phyloP scores from a whole-genome alignment of 2,888 invertebrate species.

The Drosophila neotestacea region DNA sequence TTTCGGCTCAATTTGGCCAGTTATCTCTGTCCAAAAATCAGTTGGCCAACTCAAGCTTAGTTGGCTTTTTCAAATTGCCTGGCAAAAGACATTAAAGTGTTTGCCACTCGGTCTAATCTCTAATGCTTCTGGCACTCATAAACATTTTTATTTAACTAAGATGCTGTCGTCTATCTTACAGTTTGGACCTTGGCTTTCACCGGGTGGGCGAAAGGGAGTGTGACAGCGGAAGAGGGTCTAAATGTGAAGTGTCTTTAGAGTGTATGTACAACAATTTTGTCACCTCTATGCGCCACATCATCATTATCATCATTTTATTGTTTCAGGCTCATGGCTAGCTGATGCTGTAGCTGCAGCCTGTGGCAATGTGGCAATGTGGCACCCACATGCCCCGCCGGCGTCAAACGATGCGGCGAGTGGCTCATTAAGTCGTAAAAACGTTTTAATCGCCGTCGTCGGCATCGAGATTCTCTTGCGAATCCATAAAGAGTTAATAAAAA shows the following conservation, averaged over 20 bases:
- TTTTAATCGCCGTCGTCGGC: constrained; percentile 68
- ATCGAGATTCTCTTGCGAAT: constrained; percentile 66
- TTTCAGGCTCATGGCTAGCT: constrained; percentile 35
- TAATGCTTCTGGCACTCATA: constrained; percentile 57
- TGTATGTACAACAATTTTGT: constrained; percentile 73
- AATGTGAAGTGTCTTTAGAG: constrained; percentile 25
- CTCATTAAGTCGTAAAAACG: constrained; percentile 79
- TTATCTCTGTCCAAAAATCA: constrained; percentile 16
- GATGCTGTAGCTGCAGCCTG: constrained; percentile 35
- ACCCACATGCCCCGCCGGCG: constrained; percentile 67
- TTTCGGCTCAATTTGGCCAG: constrained; percentile 19
- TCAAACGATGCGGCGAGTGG: constrained; percentile 67
- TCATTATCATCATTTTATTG: constrained; percentile 75
- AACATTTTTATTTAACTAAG: constrained; percentile 63
- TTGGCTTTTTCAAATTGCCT: constrained; percentile 49
- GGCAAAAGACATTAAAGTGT: constrained; percentile 51
- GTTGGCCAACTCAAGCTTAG: constrained; percentile 4
- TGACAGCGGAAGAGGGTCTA: constrained; percentile 12
- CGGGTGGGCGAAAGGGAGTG: background rate
- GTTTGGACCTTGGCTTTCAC: constrained; percentile 28
- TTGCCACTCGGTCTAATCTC: constrained; percentile 52
- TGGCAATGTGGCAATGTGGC: constrained; percentile 62
- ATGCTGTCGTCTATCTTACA: constrained; percentile 48
- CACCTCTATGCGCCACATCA: constrained; percentile 75
- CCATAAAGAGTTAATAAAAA: constrained; percentile 80